These are phyloP conservation scores for Recurvirostra avosetta DNA, from an alignment of 2,113 vertebrate genomes.

Conservation along the genomic window DNA sequence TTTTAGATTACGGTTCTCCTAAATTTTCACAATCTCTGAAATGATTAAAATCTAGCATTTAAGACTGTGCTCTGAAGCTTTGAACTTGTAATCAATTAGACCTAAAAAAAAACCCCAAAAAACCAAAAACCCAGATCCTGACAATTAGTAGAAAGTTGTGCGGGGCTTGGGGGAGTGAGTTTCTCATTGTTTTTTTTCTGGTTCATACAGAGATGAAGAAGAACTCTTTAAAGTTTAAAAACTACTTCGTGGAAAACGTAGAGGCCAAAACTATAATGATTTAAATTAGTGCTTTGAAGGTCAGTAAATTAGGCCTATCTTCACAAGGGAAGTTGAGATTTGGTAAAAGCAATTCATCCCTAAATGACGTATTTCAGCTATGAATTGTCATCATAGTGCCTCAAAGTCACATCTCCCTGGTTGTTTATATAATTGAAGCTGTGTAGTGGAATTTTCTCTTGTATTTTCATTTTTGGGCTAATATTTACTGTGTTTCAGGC, in stretches of 20 bases:
- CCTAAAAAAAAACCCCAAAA: background rate
- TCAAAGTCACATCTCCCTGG: background rate
- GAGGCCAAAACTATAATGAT: background rate
- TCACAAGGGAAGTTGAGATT: background rate
- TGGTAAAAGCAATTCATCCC: background rate
- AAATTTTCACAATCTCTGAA: background rate
- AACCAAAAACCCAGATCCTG: background rate
- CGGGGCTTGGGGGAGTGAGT: background rate
- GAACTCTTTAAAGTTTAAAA: background rate
- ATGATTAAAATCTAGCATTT: background rate
- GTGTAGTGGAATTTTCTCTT: background rate
- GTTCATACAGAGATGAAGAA: background rate
- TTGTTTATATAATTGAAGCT: background rate
- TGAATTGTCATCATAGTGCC: background rate
- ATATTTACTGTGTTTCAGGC: background rate
- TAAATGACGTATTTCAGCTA: background rate
- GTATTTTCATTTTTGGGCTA: background rate
- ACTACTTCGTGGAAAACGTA: background rate
- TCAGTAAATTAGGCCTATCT: conserved; percentile 6
- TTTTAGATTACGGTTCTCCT: background rate
- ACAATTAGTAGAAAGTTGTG: background rate
- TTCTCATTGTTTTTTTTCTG: background rate
- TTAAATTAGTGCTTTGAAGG: background rate
- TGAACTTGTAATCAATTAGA: background rate
- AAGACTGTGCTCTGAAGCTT: background rate